A percentile compares a stretch with the other conserved stretches of the same genome.
Evolutionary conservation across 2,797 vertebrate species (phyloP).

Genomic region (Centroberyx gerrardi): DNA sequence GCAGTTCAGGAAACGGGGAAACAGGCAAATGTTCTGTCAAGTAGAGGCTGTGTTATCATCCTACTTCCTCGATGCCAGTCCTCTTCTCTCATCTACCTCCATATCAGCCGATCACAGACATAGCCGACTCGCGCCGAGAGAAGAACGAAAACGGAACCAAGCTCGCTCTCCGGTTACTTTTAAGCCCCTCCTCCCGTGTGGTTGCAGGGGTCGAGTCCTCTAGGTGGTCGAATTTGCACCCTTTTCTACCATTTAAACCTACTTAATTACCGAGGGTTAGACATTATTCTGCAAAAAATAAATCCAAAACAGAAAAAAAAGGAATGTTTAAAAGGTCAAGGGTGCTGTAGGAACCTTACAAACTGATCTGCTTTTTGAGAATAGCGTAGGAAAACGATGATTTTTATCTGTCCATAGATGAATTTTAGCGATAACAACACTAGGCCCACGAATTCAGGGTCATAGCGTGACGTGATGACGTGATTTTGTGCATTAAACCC

Average conservation of each 20-base stretch:
- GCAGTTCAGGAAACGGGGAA: conserved; percentile 21
- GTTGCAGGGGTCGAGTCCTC: background rate
- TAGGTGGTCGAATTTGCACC: background rate
- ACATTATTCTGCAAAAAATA: background rate
- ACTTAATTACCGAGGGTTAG: background rate
- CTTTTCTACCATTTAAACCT: background rate
- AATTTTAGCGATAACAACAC: too few relatives aligned
- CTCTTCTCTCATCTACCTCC: background rate
- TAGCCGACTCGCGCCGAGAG: background rate
- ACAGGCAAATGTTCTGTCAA: background rate
- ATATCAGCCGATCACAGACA: background rate
- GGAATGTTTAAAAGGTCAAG: too few relatives aligned
- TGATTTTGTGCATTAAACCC: background rate
- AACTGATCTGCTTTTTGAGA: too few relatives aligned
- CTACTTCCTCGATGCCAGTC: conserved; percentile 69
- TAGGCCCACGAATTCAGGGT: background rate
- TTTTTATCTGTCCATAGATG: too few relatives aligned
- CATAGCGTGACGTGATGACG: background rate
- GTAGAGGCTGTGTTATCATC: conserved; percentile 50
- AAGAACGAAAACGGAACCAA: background rate
- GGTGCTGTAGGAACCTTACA: too few relatives aligned
- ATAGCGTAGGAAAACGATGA: too few relatives aligned
- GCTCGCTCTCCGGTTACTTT: background rate
- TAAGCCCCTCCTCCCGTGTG: conserved; percentile 66
- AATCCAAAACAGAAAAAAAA: background rate